Percentiles rank a stretch among this genome's conserved stretches.
Conservation (phyloP, 2,797 vertebrate species). For the Carcharodon carcharias region DNA sequence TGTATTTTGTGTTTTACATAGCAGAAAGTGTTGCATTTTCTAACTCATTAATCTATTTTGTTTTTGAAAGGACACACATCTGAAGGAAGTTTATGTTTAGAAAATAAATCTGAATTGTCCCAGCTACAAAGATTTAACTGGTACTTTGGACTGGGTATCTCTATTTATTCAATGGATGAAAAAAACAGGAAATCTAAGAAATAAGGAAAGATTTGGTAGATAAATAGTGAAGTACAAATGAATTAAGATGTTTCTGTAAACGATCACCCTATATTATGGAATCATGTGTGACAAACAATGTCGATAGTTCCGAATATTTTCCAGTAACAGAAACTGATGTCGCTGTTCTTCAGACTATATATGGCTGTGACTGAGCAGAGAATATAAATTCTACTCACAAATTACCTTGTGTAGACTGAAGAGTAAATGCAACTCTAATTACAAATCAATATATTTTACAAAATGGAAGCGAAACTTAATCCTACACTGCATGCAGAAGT, state of each 20-base stretch:
- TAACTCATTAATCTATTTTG: neutral
- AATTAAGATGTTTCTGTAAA: neutral
- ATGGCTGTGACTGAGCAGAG: no score
- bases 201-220: no score
- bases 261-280: neutral
- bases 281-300: neutral
- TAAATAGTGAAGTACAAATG: no score
- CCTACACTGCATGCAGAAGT: neutral
- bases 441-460: neutral
- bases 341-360: no score
- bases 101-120: neutral
- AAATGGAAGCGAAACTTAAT: neutral
- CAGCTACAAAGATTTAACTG: neutral
- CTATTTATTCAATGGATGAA: no score
- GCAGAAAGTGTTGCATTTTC: neutral
- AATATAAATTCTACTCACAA: no score
- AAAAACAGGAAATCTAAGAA: no score
- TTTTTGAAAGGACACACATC: neutral
- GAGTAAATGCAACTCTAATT: neutral
- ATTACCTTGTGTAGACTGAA: neutral
- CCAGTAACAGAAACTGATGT: no score
- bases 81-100: neutral
- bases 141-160: neutral
- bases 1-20: neutral
- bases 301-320: no score